A percentile compares a stretch with the other conserved stretches of the same genome.
Conservation (phyloP, 1,140 invertebrate species). For the Akabosia matsudoensis region DNA sequence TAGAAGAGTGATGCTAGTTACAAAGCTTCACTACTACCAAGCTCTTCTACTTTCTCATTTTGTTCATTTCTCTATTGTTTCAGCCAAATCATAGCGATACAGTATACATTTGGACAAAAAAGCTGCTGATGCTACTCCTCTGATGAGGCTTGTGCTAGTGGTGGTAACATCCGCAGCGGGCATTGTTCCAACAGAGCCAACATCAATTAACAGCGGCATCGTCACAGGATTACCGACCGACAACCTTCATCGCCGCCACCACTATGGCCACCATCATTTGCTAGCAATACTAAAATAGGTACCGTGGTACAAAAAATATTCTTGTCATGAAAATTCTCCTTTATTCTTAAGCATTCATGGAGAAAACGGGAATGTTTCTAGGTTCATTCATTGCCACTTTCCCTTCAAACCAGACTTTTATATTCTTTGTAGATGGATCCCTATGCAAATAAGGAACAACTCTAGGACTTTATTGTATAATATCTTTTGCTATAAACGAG, state of each 20-base stretch:
- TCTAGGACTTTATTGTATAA: too few relatives aligned
- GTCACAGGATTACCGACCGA: conserved; percentile 35
- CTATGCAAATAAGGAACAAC: too few relatives aligned
- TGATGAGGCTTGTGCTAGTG: background rate
- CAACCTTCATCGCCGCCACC: conserved; percentile 13
- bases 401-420: too few relatives aligned
- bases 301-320: too few relatives aligned
- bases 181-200: conserved; percentile 41
- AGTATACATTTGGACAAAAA: background rate
- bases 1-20: background rate
- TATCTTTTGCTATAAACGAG: too few relatives aligned
- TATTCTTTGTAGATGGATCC: too few relatives aligned
- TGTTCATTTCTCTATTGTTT: background rate
- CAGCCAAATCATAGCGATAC: background rate
- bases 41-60: background rate
- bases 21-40: too few relatives aligned
- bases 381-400: too few relatives aligned
- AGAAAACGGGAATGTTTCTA: too few relatives aligned
- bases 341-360: too few relatives aligned
- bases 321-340: too few relatives aligned
- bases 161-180: conserved; percentile 28
- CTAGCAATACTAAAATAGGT: background rate
- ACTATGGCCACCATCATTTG: background rate
- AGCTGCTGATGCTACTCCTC: background rate
- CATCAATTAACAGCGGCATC: conserved; percentile 42